Percentiles rank a stretch among this genome's conserved stretches.
Conservation (phyloP, 2,888 invertebrate species). For the Nomada fabriciana region DNA sequence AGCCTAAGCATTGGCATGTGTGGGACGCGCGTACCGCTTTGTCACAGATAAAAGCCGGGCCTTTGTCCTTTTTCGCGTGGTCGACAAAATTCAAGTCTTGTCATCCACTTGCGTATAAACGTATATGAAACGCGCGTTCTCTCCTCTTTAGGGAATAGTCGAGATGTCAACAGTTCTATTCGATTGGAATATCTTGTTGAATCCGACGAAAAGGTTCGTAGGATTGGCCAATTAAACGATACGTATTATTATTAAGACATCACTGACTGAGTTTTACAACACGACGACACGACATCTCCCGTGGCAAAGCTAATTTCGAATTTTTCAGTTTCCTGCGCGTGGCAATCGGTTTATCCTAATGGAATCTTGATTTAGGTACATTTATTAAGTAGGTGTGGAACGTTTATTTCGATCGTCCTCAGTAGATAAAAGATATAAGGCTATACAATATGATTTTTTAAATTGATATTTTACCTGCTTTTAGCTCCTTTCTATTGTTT, state of each 20-base stretch:
- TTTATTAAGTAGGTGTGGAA: too few relatives aligned
- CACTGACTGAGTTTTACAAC: neutral
- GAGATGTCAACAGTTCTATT: neutral
- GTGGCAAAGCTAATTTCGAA: too few relatives aligned
- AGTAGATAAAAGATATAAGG: too few relatives aligned
- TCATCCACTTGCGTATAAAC: conserved; percentile 21
- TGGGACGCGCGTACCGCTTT: conserved; percentile 43
- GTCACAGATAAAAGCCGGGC: conserved; percentile 33
- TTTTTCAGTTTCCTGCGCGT: too few relatives aligned
- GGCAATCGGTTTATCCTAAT: too few relatives aligned
- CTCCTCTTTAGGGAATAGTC: conserved; percentile 50
- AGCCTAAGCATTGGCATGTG: conserved; percentile 39
- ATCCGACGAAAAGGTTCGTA: neutral
- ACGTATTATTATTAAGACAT: neutral
- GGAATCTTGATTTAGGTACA: too few relatives aligned
- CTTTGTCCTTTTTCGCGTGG: conserved; percentile 63
- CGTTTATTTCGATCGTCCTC: too few relatives aligned
- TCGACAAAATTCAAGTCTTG: conserved; percentile 56
- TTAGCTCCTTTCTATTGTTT: too few relatives aligned
- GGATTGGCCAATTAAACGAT: neutral
- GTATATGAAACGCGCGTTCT: conserved; percentile 7
- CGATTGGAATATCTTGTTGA: neutral
- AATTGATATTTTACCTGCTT: too few relatives aligned
- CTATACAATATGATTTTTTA: too few relatives aligned
- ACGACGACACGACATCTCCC: too few relatives aligned